Conservation (phyloP, 2,113 vertebrate genomes). For the Callospermophilus lateralis region DNA sequence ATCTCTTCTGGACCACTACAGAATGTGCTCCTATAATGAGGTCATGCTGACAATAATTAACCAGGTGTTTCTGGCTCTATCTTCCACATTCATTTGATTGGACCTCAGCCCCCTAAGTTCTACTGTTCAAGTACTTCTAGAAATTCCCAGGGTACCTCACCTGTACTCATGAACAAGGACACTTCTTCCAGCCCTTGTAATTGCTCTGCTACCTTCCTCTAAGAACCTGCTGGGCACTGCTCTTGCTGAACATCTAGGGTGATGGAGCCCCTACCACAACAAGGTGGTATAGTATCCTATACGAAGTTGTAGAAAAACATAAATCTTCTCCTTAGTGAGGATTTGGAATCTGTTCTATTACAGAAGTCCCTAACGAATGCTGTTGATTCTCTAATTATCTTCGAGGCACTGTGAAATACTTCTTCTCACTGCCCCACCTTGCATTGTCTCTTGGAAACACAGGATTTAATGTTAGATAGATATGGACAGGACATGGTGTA, state of each 20-base stretch:
- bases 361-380: not conserved
- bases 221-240: not conserved
- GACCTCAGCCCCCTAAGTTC: not conserved
- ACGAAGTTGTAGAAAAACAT: not conserved
- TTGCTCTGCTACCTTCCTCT: not conserved
- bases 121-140: not conserved
- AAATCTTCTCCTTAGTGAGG: not conserved
- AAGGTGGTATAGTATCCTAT: not conserved
- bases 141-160: not conserved
- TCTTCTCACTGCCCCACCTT: not conserved
- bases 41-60: not conserved
- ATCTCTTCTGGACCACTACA: not conserved
- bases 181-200: not conserved
- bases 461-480: not conserved
- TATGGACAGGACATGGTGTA: not conserved
- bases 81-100: not conserved
- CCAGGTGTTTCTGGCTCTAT: not conserved
- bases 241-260: not conserved
- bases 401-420: not conserved
- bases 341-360: not conserved
- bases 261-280: not conserved
- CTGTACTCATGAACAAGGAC: not conserved
- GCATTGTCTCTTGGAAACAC: not conserved
- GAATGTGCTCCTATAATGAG: not conserved
- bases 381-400: not conserved